Evolutionary conservation across 2,888 invertebrate species (phyloP), one percentile per base, ranked within the genome.

Genomic region (Digitonthophagus gazella): DNA sequence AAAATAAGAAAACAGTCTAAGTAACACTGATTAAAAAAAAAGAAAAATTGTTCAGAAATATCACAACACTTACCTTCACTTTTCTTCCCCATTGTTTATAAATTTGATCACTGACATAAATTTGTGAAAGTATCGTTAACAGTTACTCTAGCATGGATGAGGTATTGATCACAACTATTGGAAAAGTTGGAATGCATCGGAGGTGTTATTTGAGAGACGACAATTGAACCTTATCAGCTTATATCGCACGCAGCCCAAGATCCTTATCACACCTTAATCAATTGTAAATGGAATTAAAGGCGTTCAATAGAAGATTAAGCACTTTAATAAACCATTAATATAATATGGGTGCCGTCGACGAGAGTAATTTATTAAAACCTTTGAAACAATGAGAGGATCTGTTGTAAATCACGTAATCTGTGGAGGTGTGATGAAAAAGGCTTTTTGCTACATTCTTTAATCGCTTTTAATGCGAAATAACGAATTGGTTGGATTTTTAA

Each of bases 221-320:
- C 61, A 19, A 61, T 61, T 44, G 28, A 5, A 44, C 28, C 18
- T 61, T 61, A 61, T 61, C 61, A 61, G 61, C 14, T 15, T 18
- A 20, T 61, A 61, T 61, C 61, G 6, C 4, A 3, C 11, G 5
- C 2, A 15, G 15, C 19, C 18, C n/a, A 19, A 61, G 28, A 44
- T 44, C 28, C 8, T 61, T 61, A 20, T 61, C 18, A 18, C 61
- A n/a, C 20, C 61, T 16, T 19, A 61, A 61, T 61, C 61, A 61
- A 61, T 18, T 61, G 61, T 61, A 61, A 61, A 61, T 4, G 61
- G 61, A 61, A 61, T 61, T 61, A 61, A 61, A 61, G 20, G n/a
- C 20, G 6, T 19, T 61, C 61, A 19, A 20, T 19, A 15, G 19
- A n/a, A 15, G 61, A 20, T 19, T 61, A 19, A 61, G n/a, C 19